Evolutionary conservation across 2,888 invertebrate species (phyloP).

Genomic region (Danaus chrysippus): DNA sequence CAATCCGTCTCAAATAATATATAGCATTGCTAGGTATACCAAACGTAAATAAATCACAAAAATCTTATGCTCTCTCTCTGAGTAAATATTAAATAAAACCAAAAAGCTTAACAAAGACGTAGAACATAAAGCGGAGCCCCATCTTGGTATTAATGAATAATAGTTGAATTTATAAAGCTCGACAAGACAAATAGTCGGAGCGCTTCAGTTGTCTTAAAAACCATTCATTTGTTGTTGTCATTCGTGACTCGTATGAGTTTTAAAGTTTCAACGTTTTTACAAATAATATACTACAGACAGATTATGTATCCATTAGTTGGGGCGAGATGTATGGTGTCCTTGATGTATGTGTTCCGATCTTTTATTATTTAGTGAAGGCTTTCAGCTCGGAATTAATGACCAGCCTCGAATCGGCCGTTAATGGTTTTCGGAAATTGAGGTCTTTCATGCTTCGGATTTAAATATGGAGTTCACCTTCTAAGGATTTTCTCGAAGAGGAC

Average conservation of each 20-base stretch:
- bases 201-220: slow-evolving; percentile 1
- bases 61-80: no score
- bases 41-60: no score
- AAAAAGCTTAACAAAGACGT: neutral
- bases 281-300: slow-evolving; percentile 16
- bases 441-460: slow-evolving; percentile 1
- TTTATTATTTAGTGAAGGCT: slow-evolving; percentile 38
- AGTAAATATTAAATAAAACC: no score
- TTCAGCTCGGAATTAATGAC: slow-evolving; percentile 32
- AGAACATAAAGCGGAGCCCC: neutral
- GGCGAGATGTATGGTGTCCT: slow-evolving; percentile 32
- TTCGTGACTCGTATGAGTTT: slow-evolving; percentile 5
- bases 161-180: slow-evolving; percentile 7
- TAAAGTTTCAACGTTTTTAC: slow-evolving; percentile 4
- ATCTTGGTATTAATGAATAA: slow-evolving; percentile 1
- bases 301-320: slow-evolving; percentile 35
- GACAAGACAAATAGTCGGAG: neutral
- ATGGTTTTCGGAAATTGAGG: slow-evolving; percentile 10
- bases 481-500: neutral
- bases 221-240: slow-evolving; percentile 6
- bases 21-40: no score
- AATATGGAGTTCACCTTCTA: neutral
- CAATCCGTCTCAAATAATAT: no score
- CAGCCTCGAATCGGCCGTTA: slow-evolving; percentile 8
- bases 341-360: slow-evolving; percentile 38